Conservation (phyloP, 2,797 vertebrate genomes). For the Enoplosus armatus region DNA sequence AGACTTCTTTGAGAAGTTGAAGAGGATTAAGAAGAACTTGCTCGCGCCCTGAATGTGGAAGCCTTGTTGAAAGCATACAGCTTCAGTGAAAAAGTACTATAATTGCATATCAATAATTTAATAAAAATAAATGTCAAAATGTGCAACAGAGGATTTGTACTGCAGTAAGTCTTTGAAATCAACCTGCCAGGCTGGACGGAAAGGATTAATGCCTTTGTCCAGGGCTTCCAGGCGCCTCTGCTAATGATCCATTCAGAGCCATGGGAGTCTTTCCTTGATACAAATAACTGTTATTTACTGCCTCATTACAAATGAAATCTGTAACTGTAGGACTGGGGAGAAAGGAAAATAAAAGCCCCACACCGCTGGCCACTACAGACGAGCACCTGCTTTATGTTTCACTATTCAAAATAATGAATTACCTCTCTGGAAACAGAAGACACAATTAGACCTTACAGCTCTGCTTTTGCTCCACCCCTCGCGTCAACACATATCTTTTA, state of each 20-base stretch:
- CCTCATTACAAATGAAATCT: conserved; percentile 69
- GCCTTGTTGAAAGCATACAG: neutral
- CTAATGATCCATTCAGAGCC: conserved; percentile 69
- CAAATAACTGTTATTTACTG: conserved; percentile 74
- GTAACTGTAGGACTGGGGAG: conserved; percentile 40
- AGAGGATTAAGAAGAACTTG: neutral
- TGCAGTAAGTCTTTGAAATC: conserved; percentile 54
- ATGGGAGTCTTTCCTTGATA: conserved; percentile 61
- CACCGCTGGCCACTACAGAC: neutral
- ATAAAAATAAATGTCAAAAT: conserved; percentile 44
- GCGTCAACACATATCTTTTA: neutral
- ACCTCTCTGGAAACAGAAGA: neutral
- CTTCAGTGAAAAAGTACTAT: conserved; percentile 9
- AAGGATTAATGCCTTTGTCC: conserved; percentile 63
- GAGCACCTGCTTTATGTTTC: conserved; percentile 12
- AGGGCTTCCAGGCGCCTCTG: conserved; percentile 53
- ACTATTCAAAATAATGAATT: conserved; percentile 17
- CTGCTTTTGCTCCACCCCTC: neutral
- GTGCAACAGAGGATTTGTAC: conserved; percentile 30
- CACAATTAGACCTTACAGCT: too few species aligned
- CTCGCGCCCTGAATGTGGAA: neutral
- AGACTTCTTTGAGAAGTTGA: neutral
- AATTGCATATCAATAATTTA: conserved; percentile 41
- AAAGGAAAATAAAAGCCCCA: conserved; percentile 40
- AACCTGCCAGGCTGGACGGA: conserved; percentile 38